Base-by-base conservation (phyloP, 2,888 invertebrate species). In the Luperina testacea region DNA sequence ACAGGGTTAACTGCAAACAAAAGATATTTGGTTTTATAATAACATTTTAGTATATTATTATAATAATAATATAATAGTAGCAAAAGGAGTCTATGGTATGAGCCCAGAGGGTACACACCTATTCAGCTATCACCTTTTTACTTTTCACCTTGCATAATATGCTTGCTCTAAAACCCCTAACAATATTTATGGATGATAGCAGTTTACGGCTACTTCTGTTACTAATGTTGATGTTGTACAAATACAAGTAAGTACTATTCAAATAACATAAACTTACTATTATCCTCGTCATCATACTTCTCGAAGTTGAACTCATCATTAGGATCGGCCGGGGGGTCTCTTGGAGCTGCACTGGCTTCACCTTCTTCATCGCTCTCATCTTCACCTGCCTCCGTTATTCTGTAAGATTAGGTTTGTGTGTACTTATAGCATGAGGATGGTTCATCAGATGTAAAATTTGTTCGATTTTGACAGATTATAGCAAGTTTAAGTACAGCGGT, bases 221-320 rank as follows among this genome's bases (percentile, higher is more conserved):
- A 48, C 20, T 45, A 48, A 68, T 27, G 7, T 68, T 20, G 38
- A 17, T 38, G 15, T 71, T 59, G n/a, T n/a, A 38, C 11, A 42
- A 11, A 15, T 53, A 3, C 27, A 27, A 27, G 45, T 45, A 27
- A 7, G 7, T 69, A 7, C 45, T 27, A 11, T 59, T 59, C 1
- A 53, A 7, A 57, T 24, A 72, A 17, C 1, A 45, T 71, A 15
- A 64, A 69, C 92, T 85, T 93, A 97, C 97, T 96, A 93, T 91
- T 89, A 77, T 97, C 98, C 93, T 98, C 98, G 75, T 98, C 97
- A 89, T 98, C 98, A 93, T 99, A 98, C 78, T 98, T 97, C 76
- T 97, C 97, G 90, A 98, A 98, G 89, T 98, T 96, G 91, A 98
- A 98, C 92, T 98, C 98, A 94, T 98, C 98, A 83, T 97, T 94